A percentile compares a stretch with the other conserved stretches of the same genome.
Conservation (phyloP, 92 coral and sea anemone genomes). For the Phenganax stokvisi region DNA sequence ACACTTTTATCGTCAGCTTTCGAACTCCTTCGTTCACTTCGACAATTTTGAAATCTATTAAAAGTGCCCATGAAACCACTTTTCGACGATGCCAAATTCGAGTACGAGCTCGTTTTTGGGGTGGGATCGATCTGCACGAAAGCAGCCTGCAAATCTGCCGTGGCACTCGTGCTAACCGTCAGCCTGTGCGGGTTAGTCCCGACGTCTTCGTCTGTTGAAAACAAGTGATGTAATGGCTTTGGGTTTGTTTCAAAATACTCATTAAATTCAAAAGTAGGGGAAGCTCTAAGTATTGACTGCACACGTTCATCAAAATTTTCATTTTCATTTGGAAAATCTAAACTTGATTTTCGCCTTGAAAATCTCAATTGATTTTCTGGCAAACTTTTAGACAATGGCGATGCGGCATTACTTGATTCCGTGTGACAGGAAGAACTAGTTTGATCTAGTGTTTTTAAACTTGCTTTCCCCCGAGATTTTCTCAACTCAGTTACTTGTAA, state of each 20-base stretch:
- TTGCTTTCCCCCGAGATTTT: neutral
- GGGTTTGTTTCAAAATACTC: neutral
- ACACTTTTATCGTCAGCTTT: neutral
- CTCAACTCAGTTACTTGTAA: constrained; percentile 3
- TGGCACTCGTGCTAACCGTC: constrained; percentile 11
- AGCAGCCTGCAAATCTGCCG: constrained; percentile 20
- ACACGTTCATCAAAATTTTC: neutral
- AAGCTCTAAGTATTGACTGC: neutral
- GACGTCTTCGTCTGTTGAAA: constrained; percentile 24
- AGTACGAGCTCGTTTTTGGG: constrained; percentile 13
- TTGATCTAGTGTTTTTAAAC: neutral
- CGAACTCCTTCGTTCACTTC: constrained; percentile 9
- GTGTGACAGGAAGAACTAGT: neutral
- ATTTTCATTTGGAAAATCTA: neutral
- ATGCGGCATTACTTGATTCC: too few relatives aligned
- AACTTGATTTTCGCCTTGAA: neutral
- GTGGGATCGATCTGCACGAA: neutral
- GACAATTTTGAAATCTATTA: constrained; percentile 24
- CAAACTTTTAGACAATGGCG: neutral
- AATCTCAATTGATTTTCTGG: neutral
- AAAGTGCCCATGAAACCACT: constrained; percentile 15
- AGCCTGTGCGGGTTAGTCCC: constrained; percentile 7
- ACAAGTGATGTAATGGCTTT: constrained; percentile 11
- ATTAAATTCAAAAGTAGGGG: constrained; percentile 1
- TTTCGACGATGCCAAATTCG: constrained; percentile 23